A percentile compares a stretch with the other conserved stretches of the same genome.
phyloP scores from a whole-genome alignment of 2,797 vertebrate genomes.

The Gouania willdenowi region DNA sequence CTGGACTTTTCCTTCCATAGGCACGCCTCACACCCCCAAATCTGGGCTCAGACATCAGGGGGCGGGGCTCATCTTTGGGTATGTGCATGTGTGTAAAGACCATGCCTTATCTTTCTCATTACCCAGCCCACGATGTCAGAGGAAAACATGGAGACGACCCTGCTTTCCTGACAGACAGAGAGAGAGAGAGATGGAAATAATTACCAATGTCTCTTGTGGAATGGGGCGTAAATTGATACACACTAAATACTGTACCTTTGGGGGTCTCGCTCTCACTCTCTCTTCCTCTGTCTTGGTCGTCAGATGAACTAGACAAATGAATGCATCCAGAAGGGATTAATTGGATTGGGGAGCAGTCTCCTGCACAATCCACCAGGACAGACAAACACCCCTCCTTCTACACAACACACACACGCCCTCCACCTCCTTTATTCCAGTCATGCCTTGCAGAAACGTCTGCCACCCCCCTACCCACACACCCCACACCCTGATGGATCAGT shows the following conservation, averaged over 20 bases:
- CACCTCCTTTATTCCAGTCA: conserved; percentile 69
- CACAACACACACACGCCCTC: conserved; percentile 26
- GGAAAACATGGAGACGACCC: conserved; percentile 39
- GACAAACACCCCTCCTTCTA: conserved; percentile 46
- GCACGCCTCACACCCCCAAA: no score
- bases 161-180: conserved; percentile 56
- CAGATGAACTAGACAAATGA: conserved; percentile 69
- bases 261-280: conserved; percentile 35
- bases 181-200: conserved; percentile 63
- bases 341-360: conserved; percentile 75
- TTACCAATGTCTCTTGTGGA: conserved; percentile 71
- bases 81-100: conserved; percentile 49
- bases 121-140: conserved; percentile 53
- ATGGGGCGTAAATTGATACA: conserved; percentile 70
- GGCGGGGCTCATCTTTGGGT: no score
- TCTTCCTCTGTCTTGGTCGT: conserved; percentile 26
- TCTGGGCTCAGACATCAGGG: no score
- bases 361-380: conserved; percentile 67
- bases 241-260: conserved; percentile 66
- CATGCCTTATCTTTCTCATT: conserved; percentile 63
- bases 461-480: conserved; percentile 25
- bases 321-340: conserved; percentile 78
- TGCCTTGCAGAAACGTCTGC: conserved; percentile 70
- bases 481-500: conserved; percentile 50
- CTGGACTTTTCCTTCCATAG: no score